These are phyloP conservation scores for Sesia apiformis DNA, from an alignment of 2,888 invertebrate genomes.

Conservation along the genomic window DNA sequence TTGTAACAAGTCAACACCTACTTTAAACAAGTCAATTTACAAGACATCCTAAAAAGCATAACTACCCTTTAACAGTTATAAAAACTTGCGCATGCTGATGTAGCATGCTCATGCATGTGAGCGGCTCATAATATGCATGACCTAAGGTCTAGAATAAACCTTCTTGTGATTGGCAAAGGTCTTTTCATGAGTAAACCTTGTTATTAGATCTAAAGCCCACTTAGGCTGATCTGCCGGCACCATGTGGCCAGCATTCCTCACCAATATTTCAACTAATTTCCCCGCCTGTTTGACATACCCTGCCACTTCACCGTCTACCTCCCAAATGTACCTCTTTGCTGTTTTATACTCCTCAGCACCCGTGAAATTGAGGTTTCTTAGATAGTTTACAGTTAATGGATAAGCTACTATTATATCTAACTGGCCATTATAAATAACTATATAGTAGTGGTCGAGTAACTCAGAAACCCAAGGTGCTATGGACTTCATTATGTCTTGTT, in stretches of 20 bases:
- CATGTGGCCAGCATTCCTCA: slow-evolving; percentile 88
- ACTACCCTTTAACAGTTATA: too few relatives aligned
- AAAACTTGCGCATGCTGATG: too few relatives aligned
- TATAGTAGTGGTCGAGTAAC: slow-evolving; percentile 78
- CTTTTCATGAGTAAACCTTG: slow-evolving; percentile 77
- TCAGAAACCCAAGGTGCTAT: slow-evolving; percentile 83
- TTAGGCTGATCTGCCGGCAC: slow-evolving; percentile 86
- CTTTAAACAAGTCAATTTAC: too few relatives aligned
- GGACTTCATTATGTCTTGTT: slow-evolving; percentile 86
- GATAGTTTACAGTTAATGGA: slow-evolving; percentile 86
- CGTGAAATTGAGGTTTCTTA: slow-evolving; percentile 81
- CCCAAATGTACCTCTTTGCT: slow-evolving; percentile 81
- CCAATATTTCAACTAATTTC: slow-evolving; percentile 82
- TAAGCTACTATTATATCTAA: slow-evolving; percentile 93
- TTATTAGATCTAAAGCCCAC: slow-evolving; percentile 84
- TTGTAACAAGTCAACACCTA: too few relatives aligned
- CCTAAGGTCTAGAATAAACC: too few relatives aligned
- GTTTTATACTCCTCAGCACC: slow-evolving; percentile 78
- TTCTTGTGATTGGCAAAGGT: slow-evolving; percentile 25
- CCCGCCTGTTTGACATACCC: slow-evolving; percentile 84
- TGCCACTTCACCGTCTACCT: slow-evolving; percentile 79
- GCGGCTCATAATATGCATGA: too few relatives aligned
- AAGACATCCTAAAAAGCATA: too few relatives aligned
- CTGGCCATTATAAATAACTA: slow-evolving; percentile 92
- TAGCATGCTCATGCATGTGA: too few relatives aligned